Base-by-base conservation (phyloP, 2,888 invertebrate genomes). In the Nephrotoma appendiculata region DNA sequence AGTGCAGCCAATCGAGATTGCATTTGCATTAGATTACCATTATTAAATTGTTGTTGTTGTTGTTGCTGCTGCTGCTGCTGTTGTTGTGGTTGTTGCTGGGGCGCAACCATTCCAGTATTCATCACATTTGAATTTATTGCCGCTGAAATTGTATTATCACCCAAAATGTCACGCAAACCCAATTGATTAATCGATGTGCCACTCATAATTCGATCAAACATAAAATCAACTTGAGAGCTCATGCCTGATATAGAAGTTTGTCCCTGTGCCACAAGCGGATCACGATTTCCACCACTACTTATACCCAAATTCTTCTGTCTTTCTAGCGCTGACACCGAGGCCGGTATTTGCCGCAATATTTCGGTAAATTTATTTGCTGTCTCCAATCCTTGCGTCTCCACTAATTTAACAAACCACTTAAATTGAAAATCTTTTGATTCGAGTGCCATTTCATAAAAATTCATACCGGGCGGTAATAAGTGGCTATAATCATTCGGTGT, bases 341-440 rank as follows among this genome's bases (percentile, higher is more conserved):
- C 87, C 48, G 89, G 86, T 6, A 91, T 90, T 87, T 92, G 91
- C 7, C 91, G 89, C 48, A 92, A 88, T 87, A 92, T 89, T 86
- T 92, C 91, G 5, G 92, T 92, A 88, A 93, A 94, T 89, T 93
- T 93, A 88, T 92, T 93, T 0, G 94, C 94, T 2, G 93, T 93
- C 86, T 94, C 93, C 57, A 92, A 90, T 0, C 94, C 94, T 86
- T 92, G 92, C 1, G 92, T 92, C 87, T 93, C 93, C 44, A 93
- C 89, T 42, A 94, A 90, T 88, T 93, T 93, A 41, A 92, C 90
- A 88, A 93, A 94, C 94, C 94, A 94, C 88, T 92, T 92, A 86
- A 92, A 90, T 89, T 93, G 93, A 88, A 91, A 91, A 87, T 92
- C 92, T 88, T 92, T 92, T 42, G 93, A 92, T 88, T 93, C 93